phyloP scores from a whole-genome alignment of 2,888 invertebrate genomes.

The Caenorhabditis angaria region DNA sequence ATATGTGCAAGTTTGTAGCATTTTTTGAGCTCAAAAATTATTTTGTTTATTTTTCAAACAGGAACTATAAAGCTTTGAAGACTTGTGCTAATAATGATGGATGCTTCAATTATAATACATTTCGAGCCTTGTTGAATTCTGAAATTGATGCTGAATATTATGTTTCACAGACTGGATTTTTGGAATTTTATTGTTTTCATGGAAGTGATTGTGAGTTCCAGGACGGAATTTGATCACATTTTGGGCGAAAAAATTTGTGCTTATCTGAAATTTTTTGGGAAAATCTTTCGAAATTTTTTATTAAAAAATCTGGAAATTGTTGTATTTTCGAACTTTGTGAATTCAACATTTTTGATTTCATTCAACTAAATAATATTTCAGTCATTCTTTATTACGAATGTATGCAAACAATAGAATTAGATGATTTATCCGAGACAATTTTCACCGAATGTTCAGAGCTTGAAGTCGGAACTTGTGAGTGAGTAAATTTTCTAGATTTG shows the following conservation, averaged over 20 bases:
- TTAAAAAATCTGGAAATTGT: too few species aligned
- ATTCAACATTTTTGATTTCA: too few species aligned
- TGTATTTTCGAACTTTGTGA: too few species aligned
- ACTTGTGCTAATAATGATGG: constrained; percentile 28
- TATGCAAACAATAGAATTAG: constrained; percentile 21
- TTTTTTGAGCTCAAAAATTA: background rate
- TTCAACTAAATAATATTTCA: too few species aligned
- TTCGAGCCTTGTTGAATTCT: constrained; percentile 19
- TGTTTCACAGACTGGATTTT: constrained; percentile 32
- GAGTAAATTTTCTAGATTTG: constrained; percentile 3
- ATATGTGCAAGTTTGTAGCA: constrained; percentile 28
- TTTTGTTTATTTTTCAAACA: constrained; percentile 5
- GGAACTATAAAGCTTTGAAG: constrained; percentile 16
- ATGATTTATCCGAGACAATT: constrained; percentile 30
- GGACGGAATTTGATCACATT: background rate
- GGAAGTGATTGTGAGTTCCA: constrained; percentile 26
- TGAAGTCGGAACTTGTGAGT: constrained; percentile 40
- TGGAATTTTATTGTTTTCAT: constrained; percentile 34
- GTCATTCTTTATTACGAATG: constrained; percentile 34
- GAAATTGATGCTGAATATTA: constrained; percentile 32
- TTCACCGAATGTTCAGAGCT: constrained; percentile 33
- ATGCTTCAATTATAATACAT: constrained; percentile 40
- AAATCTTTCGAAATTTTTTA: too few species aligned
- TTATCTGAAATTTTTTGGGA: too few species aligned
- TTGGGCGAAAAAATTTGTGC: too few species aligned